These are phyloP conservation scores for Lithobates sylvaticus DNA, from an alignment of 2,797 vertebrate genomes.

Conservation along the genomic window DNA sequence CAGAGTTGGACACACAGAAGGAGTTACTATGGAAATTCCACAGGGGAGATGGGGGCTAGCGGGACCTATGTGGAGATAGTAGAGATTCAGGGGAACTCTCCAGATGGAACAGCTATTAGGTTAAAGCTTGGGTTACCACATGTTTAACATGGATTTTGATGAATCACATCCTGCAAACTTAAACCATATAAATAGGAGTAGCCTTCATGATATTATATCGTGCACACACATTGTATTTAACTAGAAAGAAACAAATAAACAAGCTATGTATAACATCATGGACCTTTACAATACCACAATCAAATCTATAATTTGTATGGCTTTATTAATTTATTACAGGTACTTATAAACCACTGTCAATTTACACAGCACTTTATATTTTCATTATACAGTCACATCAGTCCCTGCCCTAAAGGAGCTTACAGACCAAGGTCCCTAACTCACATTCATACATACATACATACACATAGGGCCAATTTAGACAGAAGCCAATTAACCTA, in stretches of 20 bases:
- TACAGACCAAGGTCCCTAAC: too few species aligned
- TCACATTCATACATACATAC: too few species aligned
- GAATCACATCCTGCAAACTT: constrained; percentile 27
- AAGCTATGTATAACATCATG: too few species aligned
- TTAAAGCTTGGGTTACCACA: constrained; percentile 38
- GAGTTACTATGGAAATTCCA: constrained; percentile 17
- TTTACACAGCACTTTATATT: too few species aligned
- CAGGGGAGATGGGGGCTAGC: neutral
- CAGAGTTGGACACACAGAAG: constrained; percentile 24
- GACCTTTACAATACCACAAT: too few species aligned
- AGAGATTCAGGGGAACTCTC: constrained; percentile 4
- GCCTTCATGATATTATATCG: neutral
- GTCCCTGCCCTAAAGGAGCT: too few species aligned
- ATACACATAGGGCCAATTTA: too few species aligned
- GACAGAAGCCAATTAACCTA: too few species aligned
- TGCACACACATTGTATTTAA: neutral
- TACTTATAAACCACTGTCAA: too few species aligned
- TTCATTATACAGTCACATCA: too few species aligned
- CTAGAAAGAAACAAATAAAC: neutral
- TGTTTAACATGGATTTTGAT: constrained; percentile 44
- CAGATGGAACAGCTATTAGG: constrained; percentile 41
- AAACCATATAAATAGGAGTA: constrained; percentile 12
- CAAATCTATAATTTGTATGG: neutral
- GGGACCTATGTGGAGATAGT: constrained; percentile 16
- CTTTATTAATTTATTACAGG: too few species aligned